phyloP scores from a whole-genome alignment of 2,113 vertebrate genomes.

The Aspidoscelis tigris region DNA sequence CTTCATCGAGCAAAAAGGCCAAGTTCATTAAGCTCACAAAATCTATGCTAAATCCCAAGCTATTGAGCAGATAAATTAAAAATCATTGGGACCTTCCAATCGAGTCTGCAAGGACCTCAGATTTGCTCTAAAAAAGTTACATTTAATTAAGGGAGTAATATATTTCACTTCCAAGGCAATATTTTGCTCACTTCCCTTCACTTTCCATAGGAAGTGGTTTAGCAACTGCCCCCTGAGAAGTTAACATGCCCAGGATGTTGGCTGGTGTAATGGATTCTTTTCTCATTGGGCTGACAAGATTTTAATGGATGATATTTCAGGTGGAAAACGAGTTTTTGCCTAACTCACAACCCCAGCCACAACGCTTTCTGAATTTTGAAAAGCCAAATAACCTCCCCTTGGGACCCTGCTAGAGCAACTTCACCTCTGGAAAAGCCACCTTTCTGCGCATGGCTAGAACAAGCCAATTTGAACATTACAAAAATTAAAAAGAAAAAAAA shows the following conservation, averaged over 20 bases:
- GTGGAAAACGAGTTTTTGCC: background rate
- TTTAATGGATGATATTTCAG: constrained; percentile 35
- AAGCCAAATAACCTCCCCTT: background rate
- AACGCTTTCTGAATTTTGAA: fast-evolving
- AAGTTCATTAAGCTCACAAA: constrained; percentile 24
- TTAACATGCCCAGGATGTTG: background rate
- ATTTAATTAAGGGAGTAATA: background rate
- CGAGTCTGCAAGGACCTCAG: background rate
- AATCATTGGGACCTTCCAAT: background rate
- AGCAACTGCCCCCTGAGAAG: background rate
- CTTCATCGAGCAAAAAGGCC: background rate
- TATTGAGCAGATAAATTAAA: background rate
- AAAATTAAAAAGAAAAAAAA: constrained; percentile 48
- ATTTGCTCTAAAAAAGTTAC: background rate
- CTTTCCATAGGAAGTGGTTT: background rate
- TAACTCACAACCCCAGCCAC: background rate
- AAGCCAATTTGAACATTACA: constrained; percentile 45
- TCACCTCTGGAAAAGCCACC: constrained; percentile 52
- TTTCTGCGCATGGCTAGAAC: constrained; percentile 54
- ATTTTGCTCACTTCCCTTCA: background rate
- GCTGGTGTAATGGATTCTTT: background rate
- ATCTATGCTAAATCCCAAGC: constrained; percentile 22
- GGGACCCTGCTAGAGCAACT: background rate
- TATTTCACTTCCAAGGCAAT: fast-evolving
- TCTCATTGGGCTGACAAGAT: background rate